Percentiles rank a stretch among this genome's conserved stretches.
Conservation (phyloP, 1,140 invertebrate genomes). For the Philotrypesis tridentata region DNA sequence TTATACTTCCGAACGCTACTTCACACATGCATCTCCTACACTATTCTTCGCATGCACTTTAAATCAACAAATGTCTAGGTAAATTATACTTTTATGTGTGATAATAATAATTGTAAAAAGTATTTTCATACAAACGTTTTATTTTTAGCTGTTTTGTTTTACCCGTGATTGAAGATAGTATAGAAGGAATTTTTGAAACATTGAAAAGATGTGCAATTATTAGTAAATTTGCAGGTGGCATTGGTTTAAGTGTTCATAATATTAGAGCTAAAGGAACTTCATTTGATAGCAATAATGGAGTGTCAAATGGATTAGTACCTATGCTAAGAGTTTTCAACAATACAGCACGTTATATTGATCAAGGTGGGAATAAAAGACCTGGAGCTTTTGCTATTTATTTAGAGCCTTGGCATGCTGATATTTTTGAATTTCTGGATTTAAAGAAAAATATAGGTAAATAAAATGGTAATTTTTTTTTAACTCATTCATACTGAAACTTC, state of each 20-base stretch:
- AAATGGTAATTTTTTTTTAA: not conserved
- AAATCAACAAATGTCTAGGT: slow-evolving; percentile 92
- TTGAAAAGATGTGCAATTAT: slow-evolving; percentile 96
- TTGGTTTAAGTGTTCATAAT: slow-evolving; percentile 97
- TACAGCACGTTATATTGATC: slow-evolving; percentile 97
- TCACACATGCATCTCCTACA: slow-evolving; percentile 98
- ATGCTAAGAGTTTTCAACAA: slow-evolving; percentile 98
- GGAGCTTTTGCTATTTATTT: slow-evolving; percentile 99
- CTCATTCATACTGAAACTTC: not conserved
- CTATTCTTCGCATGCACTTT: slow-evolving; percentile 96
- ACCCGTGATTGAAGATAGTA: slow-evolving; percentile 96
- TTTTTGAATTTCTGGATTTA: slow-evolving; percentile 96
- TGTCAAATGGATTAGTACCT: slow-evolving; percentile 97
- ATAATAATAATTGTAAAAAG: not conserved
- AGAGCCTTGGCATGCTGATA: slow-evolving; percentile 99
- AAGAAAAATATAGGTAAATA: slow-evolving; percentile 91
- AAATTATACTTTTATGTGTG: not conserved
- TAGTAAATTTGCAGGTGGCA: slow-evolving; percentile 97
- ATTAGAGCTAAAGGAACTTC: slow-evolving; percentile 94
- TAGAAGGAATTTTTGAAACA: slow-evolving; percentile 98
- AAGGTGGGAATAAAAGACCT: slow-evolving; percentile 98
- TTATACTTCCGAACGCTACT: slow-evolving; percentile 94
- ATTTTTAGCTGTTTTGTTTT: slow-evolving; percentile 91
- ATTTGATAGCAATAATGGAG: slow-evolving; percentile 96
- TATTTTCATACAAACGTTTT: slow-evolving; percentile 32